Evolutionary conservation across 2,113 vertebrate genomes (phyloP).

Genomic region (Craseonycteris thonglongyai): DNA sequence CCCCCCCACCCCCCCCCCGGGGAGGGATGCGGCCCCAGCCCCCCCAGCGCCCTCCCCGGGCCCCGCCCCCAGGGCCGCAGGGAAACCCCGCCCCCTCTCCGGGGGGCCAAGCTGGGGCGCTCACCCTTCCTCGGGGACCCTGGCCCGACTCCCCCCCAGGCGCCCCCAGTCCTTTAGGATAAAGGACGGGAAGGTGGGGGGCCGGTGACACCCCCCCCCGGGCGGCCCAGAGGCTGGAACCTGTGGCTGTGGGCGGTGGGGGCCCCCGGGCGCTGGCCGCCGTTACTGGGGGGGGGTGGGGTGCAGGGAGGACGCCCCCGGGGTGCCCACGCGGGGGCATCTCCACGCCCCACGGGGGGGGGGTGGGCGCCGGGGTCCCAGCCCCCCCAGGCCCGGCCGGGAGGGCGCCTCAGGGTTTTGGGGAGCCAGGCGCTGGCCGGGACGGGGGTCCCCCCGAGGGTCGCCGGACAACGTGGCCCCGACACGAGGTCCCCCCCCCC

Average conservation of each 20-base stretch:
- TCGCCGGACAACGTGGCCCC: background rate
- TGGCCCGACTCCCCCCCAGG: slow-evolving; percentile 4
- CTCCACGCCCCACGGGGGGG: background rate
- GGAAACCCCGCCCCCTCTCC: slow-evolving; percentile 19
- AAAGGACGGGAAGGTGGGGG: slow-evolving; percentile 38
- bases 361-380: background rate
- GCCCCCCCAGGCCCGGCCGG: background rate
- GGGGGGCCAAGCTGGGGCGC: background rate
- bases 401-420: slow-evolving; percentile 7
- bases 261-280: background rate
- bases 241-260: background rate
- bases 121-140: background rate
- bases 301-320: too few species aligned
- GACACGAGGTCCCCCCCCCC: slow-evolving; percentile 29
- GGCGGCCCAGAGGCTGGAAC: slow-evolving; percentile 22
- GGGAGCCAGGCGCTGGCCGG: slow-evolving; percentile 14
- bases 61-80: slow-evolving; percentile 30
- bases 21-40: slow-evolving; percentile 48
- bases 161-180: slow-evolving; percentile 24
- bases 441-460: background rate
- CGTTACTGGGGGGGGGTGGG: slow-evolving; percentile 15
- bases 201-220: slow-evolving; percentile 3
- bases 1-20: slow-evolving; percentile 37
- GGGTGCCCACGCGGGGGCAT: background rate
- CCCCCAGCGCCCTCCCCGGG: slow-evolving; percentile 31